Conservation (phyloP, 2,113 vertebrate genomes). For the Lampris megalopsis region DNA sequence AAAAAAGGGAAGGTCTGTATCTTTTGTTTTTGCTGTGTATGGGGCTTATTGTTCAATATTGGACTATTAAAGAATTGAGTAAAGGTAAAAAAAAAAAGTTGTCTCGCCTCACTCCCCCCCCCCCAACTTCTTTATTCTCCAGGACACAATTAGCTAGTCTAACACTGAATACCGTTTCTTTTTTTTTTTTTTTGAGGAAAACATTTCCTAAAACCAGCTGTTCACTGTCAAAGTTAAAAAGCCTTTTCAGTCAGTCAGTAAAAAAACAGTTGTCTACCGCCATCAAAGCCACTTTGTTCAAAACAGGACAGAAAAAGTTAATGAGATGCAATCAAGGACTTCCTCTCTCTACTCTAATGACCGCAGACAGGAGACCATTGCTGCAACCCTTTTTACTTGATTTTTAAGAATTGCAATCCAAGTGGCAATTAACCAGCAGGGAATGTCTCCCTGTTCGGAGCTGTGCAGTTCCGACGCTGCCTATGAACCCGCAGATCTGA, state of each 20-base stretch:
- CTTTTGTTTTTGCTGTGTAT: neutral
- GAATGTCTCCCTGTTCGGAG: constrained; percentile 17
- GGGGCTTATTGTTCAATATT: neutral
- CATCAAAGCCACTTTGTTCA: constrained; percentile 38
- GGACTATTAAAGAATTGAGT: neutral
- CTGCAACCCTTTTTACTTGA: constrained; percentile 6
- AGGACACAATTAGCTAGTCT: constrained; percentile 80
- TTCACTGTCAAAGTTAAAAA: constrained; percentile 61
- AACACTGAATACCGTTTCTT: constrained; percentile 64
- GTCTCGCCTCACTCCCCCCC: constrained; percentile 50
- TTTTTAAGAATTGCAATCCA: neutral
- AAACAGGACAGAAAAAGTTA: constrained; percentile 35
- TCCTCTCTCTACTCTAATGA: neutral
- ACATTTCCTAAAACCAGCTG: constrained; percentile 50
- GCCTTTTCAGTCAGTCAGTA: constrained; percentile 24
- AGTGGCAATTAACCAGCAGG: neutral
- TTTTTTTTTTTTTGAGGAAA: too few relatives aligned
- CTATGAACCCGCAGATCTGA: neutral
- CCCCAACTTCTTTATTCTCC: constrained; percentile 65
- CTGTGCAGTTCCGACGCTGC: constrained; percentile 6
- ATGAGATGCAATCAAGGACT: constrained; percentile 22
- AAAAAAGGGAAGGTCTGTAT: too few relatives aligned
- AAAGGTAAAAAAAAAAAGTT: constrained; percentile 13
- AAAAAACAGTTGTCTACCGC: constrained; percentile 49
- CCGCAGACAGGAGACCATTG: constrained; percentile 10